These are phyloP conservation scores for Tamandua tetradactyla DNA, from an alignment of 2,797 vertebrate species.

Conservation along the genomic window DNA sequence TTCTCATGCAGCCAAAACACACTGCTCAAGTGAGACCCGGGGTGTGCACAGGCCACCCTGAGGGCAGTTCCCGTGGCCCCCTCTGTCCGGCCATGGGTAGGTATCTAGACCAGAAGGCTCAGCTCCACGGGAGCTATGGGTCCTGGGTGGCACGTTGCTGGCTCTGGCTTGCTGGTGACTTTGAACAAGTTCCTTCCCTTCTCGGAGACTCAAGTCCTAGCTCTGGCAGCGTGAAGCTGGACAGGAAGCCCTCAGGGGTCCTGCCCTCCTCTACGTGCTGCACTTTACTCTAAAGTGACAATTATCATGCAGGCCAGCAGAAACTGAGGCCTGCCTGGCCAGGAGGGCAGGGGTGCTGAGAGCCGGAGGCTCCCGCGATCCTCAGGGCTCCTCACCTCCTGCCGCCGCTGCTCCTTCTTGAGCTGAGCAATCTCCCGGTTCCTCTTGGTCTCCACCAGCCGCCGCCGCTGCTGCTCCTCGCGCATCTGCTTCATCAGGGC, in stretches of 20 bases:
- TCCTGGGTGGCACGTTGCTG: not conserved
- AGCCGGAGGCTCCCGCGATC: rapidly evolving
- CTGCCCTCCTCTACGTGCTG: not conserved
- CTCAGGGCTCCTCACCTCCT: slow-evolving; percentile 87
- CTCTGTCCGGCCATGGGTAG: rapidly evolving
- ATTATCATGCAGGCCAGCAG: not conserved
- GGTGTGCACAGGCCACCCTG: too few species aligned
- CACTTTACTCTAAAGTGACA: rapidly evolving
- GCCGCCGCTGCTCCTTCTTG: slow-evolving; percentile 97
- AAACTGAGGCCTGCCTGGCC: rapidly evolving
- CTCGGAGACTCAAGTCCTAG: not conserved
- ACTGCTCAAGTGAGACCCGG: not conserved
- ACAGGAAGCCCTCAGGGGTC: rapidly evolving
- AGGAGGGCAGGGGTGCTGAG: not conserved
- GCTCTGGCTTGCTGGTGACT: not conserved
- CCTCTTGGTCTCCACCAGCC: slow-evolving; percentile 94
- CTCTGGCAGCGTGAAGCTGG: not conserved
- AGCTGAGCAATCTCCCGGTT: slow-evolving; percentile 97
- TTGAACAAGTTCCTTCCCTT: not conserved
- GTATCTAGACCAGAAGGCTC: not conserved
- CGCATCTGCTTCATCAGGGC: slow-evolving; percentile 98
- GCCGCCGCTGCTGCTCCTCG: slow-evolving; percentile 96
- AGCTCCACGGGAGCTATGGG: not conserved
- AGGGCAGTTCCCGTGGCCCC: not conserved
- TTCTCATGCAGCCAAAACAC: not conserved